phyloP scores from a whole-genome alignment of 2,888 invertebrate species.

The Agriotes lineatus region DNA sequence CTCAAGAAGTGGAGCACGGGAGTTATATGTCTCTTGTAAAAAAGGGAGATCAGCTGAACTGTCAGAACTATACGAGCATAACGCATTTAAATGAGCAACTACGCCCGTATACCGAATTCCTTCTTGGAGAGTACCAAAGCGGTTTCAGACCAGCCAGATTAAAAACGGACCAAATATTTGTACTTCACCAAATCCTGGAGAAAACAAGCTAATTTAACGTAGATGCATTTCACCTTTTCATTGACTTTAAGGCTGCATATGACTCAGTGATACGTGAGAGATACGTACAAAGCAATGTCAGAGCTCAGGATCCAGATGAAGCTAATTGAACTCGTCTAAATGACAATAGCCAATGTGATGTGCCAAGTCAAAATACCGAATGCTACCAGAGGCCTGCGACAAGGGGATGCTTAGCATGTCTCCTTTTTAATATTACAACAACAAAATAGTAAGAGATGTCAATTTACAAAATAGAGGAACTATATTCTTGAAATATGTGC shows the following conservation, averaged over 20 bases:
- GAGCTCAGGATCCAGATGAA: not conserved
- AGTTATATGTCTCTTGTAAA: too few relatives aligned
- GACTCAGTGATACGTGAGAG: too few relatives aligned
- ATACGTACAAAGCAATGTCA: not conserved
- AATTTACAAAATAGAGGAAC: not conserved
- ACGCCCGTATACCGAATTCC: too few relatives aligned
- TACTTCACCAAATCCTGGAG: not conserved
- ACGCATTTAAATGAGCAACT: too few relatives aligned
- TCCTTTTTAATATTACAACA: not conserved
- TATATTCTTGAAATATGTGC: not conserved
- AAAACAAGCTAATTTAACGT: not conserved
- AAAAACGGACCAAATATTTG: not conserved
- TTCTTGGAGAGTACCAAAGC: not conserved
- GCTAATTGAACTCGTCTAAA: constrained; percentile 1
- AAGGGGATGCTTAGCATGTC: not conserved
- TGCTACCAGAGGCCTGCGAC: not conserved
- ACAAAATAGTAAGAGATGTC: not conserved
- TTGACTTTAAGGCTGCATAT: not conserved
- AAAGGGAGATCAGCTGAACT: too few relatives aligned
- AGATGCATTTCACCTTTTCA: not conserved
- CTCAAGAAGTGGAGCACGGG: too few relatives aligned
- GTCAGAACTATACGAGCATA: too few relatives aligned
- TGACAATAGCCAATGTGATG: not conserved
- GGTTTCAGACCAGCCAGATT: not conserved
- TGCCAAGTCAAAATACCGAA: not conserved